Percentiles rank a stretch among this genome's conserved stretches.
These are phyloP conservation scores for Lamprologus lemairii DNA, from an alignment of 2,113 vertebrate species.

Conservation along the genomic window DNA sequence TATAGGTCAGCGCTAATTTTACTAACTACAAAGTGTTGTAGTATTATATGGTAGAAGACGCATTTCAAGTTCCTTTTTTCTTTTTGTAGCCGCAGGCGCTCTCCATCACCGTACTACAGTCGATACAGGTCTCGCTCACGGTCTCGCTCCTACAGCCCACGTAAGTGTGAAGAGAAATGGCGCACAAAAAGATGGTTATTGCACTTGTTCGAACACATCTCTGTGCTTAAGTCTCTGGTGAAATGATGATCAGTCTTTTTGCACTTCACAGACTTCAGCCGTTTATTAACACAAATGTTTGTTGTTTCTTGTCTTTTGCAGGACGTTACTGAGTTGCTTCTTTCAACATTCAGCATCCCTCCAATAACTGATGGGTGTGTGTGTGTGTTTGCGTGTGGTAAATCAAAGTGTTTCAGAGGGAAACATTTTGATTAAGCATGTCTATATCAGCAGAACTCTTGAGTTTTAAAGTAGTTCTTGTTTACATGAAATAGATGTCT, in stretches of 20 bases:
- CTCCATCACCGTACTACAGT: conserved; percentile 88
- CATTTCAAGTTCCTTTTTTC: background rate
- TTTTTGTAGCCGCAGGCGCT: conserved; percentile 74
- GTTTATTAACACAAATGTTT: background rate
- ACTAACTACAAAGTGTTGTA: background rate
- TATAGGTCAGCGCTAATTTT: conserved; percentile 72
- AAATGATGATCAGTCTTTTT: background rate
- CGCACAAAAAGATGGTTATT: background rate
- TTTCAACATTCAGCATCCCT: background rate
- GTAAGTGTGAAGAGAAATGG: conserved; percentile 67
- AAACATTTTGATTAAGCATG: background rate
- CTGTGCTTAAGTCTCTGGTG: background rate
- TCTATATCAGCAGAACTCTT: conserved; percentile 5
- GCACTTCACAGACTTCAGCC: background rate
- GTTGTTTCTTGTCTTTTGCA: conserved; percentile 40
- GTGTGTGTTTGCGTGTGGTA: background rate
- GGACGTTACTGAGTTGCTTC: conserved; percentile 65
- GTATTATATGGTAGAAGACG: background rate
- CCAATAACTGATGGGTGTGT: background rate
- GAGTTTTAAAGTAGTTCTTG: conserved; percentile 15
- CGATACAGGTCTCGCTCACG: conserved; percentile 86
- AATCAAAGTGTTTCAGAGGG: background rate
- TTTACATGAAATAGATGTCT: conserved; percentile 47
- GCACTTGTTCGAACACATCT: background rate
- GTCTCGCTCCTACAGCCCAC: conserved; percentile 89